These are phyloP conservation scores for Aselliscus stoliczkanus DNA, from an alignment of 2,797 vertebrate species.

Conservation along the genomic window DNA sequence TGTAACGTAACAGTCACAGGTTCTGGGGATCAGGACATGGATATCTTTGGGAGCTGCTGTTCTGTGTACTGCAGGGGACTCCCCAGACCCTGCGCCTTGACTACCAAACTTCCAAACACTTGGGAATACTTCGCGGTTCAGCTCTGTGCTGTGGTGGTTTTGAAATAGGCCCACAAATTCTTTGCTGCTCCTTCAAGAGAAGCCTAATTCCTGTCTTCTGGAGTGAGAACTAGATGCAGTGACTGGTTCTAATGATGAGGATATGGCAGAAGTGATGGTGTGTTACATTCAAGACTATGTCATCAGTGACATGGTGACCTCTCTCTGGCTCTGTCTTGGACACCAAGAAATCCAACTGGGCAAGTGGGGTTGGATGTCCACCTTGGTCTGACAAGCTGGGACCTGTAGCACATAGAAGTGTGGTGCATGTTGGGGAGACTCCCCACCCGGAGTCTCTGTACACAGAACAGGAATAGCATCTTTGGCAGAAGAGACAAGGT, in stretches of 20 bases:
- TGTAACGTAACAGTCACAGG: background rate
- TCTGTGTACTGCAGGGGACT: background rate
- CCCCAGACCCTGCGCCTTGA: background rate
- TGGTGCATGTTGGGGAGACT: background rate
- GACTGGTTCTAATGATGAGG: background rate
- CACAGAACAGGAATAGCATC: background rate
- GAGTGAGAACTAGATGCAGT: background rate
- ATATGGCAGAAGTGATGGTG: background rate
- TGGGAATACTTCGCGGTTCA: background rate
- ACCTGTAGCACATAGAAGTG: background rate
- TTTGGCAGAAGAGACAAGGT: background rate
- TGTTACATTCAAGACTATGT: background rate
- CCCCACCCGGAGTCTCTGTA: background rate
- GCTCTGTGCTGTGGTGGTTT: background rate
- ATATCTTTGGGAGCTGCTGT: background rate
- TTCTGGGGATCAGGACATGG: background rate
- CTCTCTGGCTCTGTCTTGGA: background rate
- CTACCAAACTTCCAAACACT: background rate
- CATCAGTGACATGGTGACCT: background rate
- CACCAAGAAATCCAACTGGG: background rate
- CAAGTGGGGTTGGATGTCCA: accelerated
- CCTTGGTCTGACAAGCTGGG: too few species aligned
- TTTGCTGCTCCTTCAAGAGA: background rate
- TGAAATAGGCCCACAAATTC: background rate
- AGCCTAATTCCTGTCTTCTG: background rate